Percentiles rank a stretch among this genome's conserved stretches.
phyloP scores from a whole-genome alignment of 2,113 vertebrate species.

The Hippolais icterina region DNA sequence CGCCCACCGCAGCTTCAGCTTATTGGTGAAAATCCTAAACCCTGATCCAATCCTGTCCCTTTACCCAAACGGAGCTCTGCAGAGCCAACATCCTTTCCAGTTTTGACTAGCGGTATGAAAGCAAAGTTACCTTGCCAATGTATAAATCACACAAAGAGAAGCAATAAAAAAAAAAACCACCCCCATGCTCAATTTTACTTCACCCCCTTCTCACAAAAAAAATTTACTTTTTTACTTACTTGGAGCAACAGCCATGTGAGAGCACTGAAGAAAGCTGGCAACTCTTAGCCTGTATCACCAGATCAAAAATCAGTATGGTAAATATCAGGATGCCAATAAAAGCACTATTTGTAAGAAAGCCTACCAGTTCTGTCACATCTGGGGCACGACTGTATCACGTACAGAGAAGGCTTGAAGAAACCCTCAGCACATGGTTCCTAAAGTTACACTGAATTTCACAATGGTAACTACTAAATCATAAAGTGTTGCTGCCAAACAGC shows the following conservation, averaged over 20 bases:
- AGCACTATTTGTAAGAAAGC: not conserved
- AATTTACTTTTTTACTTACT: not conserved
- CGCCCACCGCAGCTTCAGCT: constrained; percentile 73
- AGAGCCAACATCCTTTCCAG: constrained; percentile 70
- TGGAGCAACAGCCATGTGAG: not conserved
- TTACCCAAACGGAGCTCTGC: constrained; percentile 77
- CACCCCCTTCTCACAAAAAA: not conserved
- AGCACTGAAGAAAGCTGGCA: not conserved
- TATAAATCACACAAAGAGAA: not conserved
- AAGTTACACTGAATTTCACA: not conserved
- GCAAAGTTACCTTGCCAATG: constrained; percentile 9
- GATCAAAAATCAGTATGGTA: not conserved
- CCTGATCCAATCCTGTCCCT: constrained; percentile 79
- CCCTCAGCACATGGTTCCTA: not conserved
- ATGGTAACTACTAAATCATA: not conserved
- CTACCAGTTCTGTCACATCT: not conserved
- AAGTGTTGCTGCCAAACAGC: not conserved
- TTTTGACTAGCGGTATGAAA: constrained; percentile 46
- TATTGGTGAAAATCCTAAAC: constrained; percentile 80
- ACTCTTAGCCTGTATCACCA: rapidly evolving
- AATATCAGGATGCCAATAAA: not conserved
- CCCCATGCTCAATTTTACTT: not conserved
- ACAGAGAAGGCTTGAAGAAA: not conserved
- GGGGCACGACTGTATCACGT: not conserved
- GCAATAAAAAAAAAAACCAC: not conserved